phyloP scores from a whole-genome alignment of 2,888 invertebrate species.

The Plagodis pulveraria region DNA sequence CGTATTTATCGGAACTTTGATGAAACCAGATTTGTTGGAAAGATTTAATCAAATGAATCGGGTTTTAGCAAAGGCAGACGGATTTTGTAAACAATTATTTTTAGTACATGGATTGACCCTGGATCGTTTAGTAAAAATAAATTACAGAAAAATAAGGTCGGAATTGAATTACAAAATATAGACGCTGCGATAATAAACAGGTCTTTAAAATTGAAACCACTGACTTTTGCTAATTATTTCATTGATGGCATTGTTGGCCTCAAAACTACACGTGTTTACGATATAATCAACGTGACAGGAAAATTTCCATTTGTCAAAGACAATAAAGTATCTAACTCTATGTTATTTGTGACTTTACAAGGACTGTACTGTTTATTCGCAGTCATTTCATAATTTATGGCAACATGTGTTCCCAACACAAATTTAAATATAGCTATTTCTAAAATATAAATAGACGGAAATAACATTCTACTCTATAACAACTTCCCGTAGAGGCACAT shows the following conservation, averaged over 20 bases:
- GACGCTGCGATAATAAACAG: conserved; percentile 4
- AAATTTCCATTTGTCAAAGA: conserved; percentile 41
- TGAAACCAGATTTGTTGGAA: too few relatives aligned
- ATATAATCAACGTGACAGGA: conserved; percentile 42
- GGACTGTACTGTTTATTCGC: too few relatives aligned
- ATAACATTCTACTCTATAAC: conserved; percentile 1
- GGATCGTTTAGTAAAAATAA: too few relatives aligned
- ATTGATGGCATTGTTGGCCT: conserved; percentile 46
- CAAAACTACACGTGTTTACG: conserved; percentile 48
- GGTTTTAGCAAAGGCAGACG: too few relatives aligned
- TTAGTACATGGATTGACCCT: too few relatives aligned
- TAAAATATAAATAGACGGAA: not conserved
- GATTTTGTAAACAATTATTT: too few relatives aligned
- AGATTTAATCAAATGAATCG: too few relatives aligned
- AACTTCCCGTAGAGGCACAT: conserved; percentile 10
- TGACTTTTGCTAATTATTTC: conserved; percentile 40
- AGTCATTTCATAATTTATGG: not conserved
- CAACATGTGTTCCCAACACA: not conserved
- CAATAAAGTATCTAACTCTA: conserved; percentile 4
- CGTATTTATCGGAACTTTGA: too few relatives aligned
- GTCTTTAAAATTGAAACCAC: conserved; percentile 9
- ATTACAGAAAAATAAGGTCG: too few relatives aligned
- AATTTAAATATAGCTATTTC: not conserved
- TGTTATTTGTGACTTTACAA: not conserved
- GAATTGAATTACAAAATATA: too few relatives aligned